These are phyloP conservation scores for Dicycla oo DNA, from an alignment of 2,888 invertebrate genomes.

Conservation along the genomic window DNA sequence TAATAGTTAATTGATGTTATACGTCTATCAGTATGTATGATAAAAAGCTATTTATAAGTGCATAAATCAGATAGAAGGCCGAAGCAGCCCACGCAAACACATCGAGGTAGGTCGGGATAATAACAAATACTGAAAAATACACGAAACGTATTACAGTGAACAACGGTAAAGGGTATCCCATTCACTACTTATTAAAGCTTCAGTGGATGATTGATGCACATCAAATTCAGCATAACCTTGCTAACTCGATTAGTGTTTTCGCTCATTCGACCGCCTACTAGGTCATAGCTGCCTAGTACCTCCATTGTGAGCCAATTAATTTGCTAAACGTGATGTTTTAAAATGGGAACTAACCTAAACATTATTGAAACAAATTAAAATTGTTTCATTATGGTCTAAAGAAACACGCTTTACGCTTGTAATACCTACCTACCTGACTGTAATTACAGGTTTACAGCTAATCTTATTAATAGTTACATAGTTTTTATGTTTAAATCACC, in stretches of 20 bases:
- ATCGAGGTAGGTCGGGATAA: slow-evolving; percentile 86
- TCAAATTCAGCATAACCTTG: slow-evolving; percentile 68
- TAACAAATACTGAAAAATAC: slow-evolving; percentile 77
- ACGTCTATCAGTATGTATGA: slow-evolving; percentile 73
- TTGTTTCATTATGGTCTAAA: slow-evolving; percentile 50
- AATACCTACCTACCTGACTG: slow-evolving; percentile 58
- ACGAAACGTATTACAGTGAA: slow-evolving; percentile 55
- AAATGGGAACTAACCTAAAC: slow-evolving; percentile 43
- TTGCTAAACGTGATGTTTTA: slow-evolving; percentile 58
- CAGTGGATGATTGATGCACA: slow-evolving; percentile 69
- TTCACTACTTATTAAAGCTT: slow-evolving; percentile 74
- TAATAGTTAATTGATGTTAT: slow-evolving; percentile 74
- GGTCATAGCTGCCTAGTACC: slow-evolving; percentile 70
- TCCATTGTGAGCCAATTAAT: slow-evolving; percentile 62
- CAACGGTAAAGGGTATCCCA: slow-evolving; percentile 19
- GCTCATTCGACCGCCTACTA: slow-evolving; percentile 70
- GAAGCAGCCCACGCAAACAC: slow-evolving; percentile 77
- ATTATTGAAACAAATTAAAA: slow-evolving; percentile 56
- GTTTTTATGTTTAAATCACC: slow-evolving; percentile 63
- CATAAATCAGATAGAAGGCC: slow-evolving; percentile 84
- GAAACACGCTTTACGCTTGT: slow-evolving; percentile 38
- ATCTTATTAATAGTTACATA: slow-evolving; percentile 65
- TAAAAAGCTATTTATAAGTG: slow-evolving; percentile 84
- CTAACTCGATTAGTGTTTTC: slow-evolving; percentile 73
- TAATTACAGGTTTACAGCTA: slow-evolving; percentile 64